Base-by-base conservation (phyloP, 2,888 invertebrate species). In the Eledone cirrhosa region DNA sequence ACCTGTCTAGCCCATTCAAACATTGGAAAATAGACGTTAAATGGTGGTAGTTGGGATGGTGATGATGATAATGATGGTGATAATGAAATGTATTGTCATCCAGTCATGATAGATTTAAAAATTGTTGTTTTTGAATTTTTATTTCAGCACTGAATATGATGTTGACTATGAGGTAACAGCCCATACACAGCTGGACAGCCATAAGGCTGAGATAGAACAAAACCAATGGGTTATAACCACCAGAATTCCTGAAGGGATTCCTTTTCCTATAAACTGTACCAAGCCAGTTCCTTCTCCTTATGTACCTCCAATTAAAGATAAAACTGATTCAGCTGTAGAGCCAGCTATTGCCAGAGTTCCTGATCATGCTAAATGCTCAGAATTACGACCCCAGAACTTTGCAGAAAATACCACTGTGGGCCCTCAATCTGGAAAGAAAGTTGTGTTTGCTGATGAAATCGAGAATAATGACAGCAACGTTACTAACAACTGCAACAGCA, bases 201-300 rank as follows among this genome's bases (percentile, higher is more conserved):
- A 90, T 81, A 86, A 87, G 74, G 90, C 89, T 7, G 90, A 91
- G 78, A 84, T 85, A 80, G 88, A 88, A 33, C 84, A 85, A 67
- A 90, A 90, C 82, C 88, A 88, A 79, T 90, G 89, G 89, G 85
- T 86, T 83, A 80, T 91, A 14, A 80, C 84, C 1, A 87, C 88
- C 87, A 85, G 82, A 0, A 84, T 86, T 0, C 89, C 89, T 8
- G 89, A 89, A 0, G 88, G 89, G 3, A n/a, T n/a, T n/a, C n/a
- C n/a, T n/a, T n/a, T n/a, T n/a, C n/a, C n/a, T n/a, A n/a, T n/a
- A n/a, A n/a, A n/a, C n/a, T n/a, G n/a, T n/a, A n/a, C n/a, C n/a
- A n/a, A n/a, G n/a, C n/a, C n/a, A n/a, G n/a, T n/a, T n/a, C n/a
- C n/a, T n/a, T n/a, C n/a, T n/a, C n/a, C n/a, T n/a, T n/a, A n/a